A percentile compares a stretch with the other conserved stretches of the same genome.
phyloP scores from a whole-genome alignment of 1,140 invertebrate species.

The Brachionus paranguensis region DNA sequence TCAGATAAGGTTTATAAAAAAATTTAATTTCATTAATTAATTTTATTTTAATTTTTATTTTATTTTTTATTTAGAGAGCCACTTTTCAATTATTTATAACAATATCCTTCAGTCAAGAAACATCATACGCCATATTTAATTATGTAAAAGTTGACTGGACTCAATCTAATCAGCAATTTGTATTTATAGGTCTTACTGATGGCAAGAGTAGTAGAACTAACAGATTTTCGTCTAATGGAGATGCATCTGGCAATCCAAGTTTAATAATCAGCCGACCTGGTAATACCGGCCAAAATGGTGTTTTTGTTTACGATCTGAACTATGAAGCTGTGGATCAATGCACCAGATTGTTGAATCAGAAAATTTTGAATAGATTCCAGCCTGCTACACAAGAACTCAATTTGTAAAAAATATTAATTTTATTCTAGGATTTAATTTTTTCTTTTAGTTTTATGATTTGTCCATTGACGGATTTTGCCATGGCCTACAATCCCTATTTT shows the following conservation, averaged over 20 bases:
- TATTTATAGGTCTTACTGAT: constrained; percentile 23
- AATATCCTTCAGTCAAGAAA: background rate
- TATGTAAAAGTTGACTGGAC: constrained; percentile 8
- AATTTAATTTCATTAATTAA: background rate
- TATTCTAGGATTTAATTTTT: background rate
- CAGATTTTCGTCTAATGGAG: background rate
- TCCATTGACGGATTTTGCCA: background rate
- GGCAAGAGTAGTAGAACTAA: background rate
- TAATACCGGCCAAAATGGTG: background rate
- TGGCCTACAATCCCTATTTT: background rate
- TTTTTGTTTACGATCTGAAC: background rate
- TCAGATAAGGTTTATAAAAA: background rate
- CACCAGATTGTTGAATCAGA: background rate
- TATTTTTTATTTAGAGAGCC: constrained; percentile 1
- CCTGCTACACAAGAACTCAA: background rate
- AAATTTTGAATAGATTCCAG: no score
- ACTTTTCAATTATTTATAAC: constrained; percentile 30
- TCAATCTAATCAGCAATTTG: background rate
- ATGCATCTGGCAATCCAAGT: background rate
- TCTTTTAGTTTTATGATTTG: background rate
- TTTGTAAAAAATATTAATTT: background rate
- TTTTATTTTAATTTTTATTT: background rate
- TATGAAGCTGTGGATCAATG: background rate
- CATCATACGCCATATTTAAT: constrained; percentile 11
- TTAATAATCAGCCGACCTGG: background rate